A percentile compares a stretch with the other conserved stretches of the same genome.
phyloP scores from a whole-genome alignment of 2,888 invertebrate genomes.

The Lochmaea capreae region DNA sequence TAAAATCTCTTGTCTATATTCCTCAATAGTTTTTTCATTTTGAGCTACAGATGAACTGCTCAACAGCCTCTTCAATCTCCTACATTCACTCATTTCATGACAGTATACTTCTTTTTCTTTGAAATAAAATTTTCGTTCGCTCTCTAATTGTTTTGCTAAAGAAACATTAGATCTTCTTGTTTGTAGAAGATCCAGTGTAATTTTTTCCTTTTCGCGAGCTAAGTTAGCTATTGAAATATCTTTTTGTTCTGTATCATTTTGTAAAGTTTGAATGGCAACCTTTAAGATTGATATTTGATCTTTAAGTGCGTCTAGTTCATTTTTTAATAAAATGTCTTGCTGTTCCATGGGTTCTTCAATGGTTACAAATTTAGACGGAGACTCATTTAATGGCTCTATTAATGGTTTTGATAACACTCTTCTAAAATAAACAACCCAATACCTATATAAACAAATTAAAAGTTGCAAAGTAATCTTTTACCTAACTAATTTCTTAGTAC shows the following conservation, averaged over 20 bases:
- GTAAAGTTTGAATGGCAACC: conserved; percentile 64
- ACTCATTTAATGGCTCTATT: conserved; percentile 43
- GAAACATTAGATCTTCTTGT: conserved; percentile 66
- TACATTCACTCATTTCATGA: conserved; percentile 66
- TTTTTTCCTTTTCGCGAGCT: conserved; percentile 68
- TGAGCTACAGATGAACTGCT: conserved; percentile 48
- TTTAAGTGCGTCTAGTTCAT: conserved; percentile 59
- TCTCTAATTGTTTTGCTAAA: conserved; percentile 68
- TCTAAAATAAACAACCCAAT: conserved; percentile 44
- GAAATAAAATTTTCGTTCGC: conserved; percentile 69
- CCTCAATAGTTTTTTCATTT: conserved; percentile 50
- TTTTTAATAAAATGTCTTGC: conserved; percentile 45
- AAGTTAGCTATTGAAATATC: conserved; percentile 67
- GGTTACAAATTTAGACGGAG: conserved; percentile 31
- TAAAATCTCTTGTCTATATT: conserved; percentile 59
- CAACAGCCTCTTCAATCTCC: conserved; percentile 57
- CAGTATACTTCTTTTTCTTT: conserved; percentile 69
- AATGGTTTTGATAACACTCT: conserved; percentile 53
- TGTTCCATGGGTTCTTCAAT: conserved; percentile 40
- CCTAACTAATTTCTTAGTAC: conserved; percentile 57
- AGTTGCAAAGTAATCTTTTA: conserved; percentile 38
- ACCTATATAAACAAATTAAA: conserved; percentile 35
- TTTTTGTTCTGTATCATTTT: conserved; percentile 66
- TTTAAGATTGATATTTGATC: conserved; percentile 66
- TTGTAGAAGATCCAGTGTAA: conserved; percentile 66